phyloP scores from a whole-genome alignment of 2,113 vertebrate species.

The Lophura nycthemera region DNA sequence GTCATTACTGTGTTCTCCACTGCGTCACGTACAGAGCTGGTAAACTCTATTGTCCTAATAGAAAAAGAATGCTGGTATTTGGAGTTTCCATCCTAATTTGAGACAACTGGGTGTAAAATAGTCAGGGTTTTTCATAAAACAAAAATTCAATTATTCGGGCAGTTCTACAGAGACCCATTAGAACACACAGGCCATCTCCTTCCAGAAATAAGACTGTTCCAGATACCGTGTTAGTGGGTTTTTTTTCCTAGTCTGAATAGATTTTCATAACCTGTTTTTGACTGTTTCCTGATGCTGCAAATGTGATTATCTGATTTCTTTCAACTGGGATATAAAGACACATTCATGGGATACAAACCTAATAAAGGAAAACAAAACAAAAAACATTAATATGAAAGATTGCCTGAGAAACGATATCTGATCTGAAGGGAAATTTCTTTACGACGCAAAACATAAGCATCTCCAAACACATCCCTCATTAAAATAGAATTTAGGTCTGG shows the following conservation, averaged over 20 bases:
- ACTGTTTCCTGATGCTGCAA: neutral
- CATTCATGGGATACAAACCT: neutral
- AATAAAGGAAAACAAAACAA: neutral
- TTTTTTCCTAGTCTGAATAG: neutral
- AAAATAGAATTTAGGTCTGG: neutral
- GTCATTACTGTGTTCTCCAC: no score
- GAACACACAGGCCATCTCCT: neutral
- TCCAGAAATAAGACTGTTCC: neutral
- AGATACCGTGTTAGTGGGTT: neutral
- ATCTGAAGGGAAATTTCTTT: neutral
- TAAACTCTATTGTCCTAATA: neutral
- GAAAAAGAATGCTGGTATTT: neutral
- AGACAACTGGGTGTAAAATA: neutral
- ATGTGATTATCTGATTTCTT: conserved; percentile 27
- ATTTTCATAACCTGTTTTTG: neutral
- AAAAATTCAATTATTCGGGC: neutral
- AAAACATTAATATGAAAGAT: neutral
- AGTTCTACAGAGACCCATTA: neutral
- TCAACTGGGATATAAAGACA: neutral
- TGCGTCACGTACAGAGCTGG: neutral
- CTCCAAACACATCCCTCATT: neutral
- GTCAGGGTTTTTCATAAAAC: neutral
- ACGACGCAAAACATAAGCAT: neutral
- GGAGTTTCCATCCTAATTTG: neutral
- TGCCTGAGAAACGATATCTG: neutral